These are phyloP conservation scores for Cactoblastis cactorum DNA, from an alignment of 2,888 invertebrate genomes.

Conservation along the genomic window DNA sequence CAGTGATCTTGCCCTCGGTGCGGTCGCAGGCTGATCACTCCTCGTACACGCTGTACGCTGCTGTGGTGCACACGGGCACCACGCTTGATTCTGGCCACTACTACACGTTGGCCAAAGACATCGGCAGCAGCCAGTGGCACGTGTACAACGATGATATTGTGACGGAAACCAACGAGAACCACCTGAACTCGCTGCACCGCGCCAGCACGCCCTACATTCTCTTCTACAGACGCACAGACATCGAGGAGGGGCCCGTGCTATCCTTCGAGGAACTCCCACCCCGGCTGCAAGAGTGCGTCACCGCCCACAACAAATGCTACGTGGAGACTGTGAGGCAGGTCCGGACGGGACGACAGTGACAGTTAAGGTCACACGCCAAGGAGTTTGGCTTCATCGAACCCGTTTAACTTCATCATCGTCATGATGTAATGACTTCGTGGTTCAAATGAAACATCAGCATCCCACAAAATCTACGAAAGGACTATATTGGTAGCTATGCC, in stretches of 20 bases:
- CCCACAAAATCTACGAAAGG: too few species aligned
- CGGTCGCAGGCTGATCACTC: constrained; percentile 47
- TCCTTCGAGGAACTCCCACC: constrained; percentile 51
- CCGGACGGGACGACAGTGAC: constrained; percentile 50
- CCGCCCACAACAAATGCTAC: constrained; percentile 56
- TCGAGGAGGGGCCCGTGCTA: constrained; percentile 52
- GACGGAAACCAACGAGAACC: constrained; percentile 76
- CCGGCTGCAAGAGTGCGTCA: constrained; percentile 45
- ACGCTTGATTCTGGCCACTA: constrained; percentile 93
- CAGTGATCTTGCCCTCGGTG: constrained; percentile 67
- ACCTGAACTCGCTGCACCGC: constrained; percentile 81
- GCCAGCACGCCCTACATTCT: constrained; percentile 91
- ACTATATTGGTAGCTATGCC: too few species aligned
- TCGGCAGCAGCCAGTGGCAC: constrained; percentile 82
- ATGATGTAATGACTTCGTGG: too few species aligned
- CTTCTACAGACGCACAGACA: constrained; percentile 81
- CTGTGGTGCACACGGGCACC: constrained; percentile 90
- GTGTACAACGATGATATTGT: constrained; percentile 91
- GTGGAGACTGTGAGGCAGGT: constrained; percentile 46
- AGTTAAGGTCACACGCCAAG: constrained; percentile 44
- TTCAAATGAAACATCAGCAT: too few species aligned
- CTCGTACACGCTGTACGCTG: constrained; percentile 87
- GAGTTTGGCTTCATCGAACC: constrained; percentile 33
- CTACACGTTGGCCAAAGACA: constrained; percentile 88
- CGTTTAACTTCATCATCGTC: constrained; percentile 17